These are phyloP conservation scores for Acheta domesticus DNA, from an alignment of 2,888 invertebrate genomes.

Conservation along the genomic window DNA sequence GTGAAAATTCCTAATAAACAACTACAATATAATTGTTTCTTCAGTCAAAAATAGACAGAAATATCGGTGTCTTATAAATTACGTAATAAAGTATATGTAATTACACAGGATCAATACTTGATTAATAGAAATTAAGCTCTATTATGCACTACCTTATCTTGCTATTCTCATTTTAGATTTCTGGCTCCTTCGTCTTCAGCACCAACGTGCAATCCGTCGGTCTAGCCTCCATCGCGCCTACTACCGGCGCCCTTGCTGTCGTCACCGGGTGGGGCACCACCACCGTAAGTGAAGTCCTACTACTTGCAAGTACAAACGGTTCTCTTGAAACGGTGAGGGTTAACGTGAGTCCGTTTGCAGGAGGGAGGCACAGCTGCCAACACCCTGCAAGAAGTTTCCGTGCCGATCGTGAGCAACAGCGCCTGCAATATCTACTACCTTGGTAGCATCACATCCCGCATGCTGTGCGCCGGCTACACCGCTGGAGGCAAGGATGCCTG, in stretches of 20 bases:
- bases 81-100: no score
- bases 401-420: slow-evolving; percentile 27
- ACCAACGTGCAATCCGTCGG: slow-evolving; percentile 48
- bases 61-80: no score
- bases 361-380: slow-evolving; percentile 2
- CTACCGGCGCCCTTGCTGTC: slow-evolving; percentile 42
- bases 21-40: no score
- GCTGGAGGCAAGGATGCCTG: slow-evolving; percentile 41
- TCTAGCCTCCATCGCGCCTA: slow-evolving; percentile 40
- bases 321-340: no score
- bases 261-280: slow-evolving; percentile 49
- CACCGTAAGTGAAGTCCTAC: neutral
- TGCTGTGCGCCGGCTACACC: slow-evolving; percentile 40
- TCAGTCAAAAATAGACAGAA: no score
- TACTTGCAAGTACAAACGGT: no score
- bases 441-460: slow-evolving; percentile 36
- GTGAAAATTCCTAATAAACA: no score
- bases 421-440: slow-evolving; percentile 32
- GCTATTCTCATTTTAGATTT: neutral
- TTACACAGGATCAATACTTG: no score
- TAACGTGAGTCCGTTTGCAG: slow-evolving; percentile 40
- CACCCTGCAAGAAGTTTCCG: slow-evolving; percentile 26
- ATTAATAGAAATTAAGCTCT: no score
- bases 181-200: slow-evolving; percentile 43
- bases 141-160: no score